Base-by-base conservation (phyloP, 2,888 invertebrate genomes). In the Hymenopus coronatus region DNA sequence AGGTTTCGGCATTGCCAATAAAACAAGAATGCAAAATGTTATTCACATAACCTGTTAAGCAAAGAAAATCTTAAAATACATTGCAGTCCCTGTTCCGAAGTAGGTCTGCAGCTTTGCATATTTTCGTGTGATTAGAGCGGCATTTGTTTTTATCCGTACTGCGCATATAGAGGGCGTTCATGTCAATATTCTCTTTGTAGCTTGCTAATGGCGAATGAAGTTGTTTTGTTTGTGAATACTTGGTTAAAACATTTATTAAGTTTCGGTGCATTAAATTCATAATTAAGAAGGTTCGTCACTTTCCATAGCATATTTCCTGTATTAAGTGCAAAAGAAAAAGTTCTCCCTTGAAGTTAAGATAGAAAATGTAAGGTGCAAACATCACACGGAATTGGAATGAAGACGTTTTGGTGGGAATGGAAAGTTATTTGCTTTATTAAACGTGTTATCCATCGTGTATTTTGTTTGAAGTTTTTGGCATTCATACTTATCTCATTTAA, bases 161-260 rank as follows among this genome's bases (percentile, higher is more conserved):
- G 84, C 82, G 89, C 87, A 84, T 85, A 88, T 85, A 89, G 87
- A 85, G 85, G 82, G 88, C 88, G 88, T 85, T 83, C 30, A 30
- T 89, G 54, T 81, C 70, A 83, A 83, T 85, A 82, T 46, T 83
- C 85, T 30, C 30, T 87, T 81, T 85, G 86, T 86, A 83, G 88
- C 88, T 89, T 89, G 89, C 89, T 88, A 85, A 89, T 89, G 89
- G 89, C 89, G 89, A 84, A 30, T 82, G 40, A 88, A 28, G 83
- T 25, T 81, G 85, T 86, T 88, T 81, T 33, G 46, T 83, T 88
- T 82, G 82, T 85, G 81, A 81, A 83, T 86, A 84, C 83, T 89
- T 89, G 46, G n/a, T 3, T 70, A 28, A n/a, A 81, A 70, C 12
- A 25, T 28, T 54, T 54, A 83, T 30, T 46, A 9, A 25, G n/a